These are phyloP conservation scores for Coryphaenoides rupestris DNA, from an alignment of 2,113 vertebrate genomes.

Conservation along the genomic window DNA sequence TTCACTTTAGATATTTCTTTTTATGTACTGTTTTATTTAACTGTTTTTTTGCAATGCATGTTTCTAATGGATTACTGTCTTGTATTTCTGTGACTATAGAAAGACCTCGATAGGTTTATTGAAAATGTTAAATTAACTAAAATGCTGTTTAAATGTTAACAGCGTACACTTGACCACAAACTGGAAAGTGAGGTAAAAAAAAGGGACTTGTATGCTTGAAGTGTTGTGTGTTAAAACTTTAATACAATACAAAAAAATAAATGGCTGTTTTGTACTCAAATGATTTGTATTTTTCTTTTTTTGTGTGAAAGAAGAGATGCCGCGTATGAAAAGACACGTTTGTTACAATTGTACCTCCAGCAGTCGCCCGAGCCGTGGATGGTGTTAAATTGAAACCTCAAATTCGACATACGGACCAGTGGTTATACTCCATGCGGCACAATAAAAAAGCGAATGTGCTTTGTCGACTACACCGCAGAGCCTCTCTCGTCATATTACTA, in stretches of 20 bases:
- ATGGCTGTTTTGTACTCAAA: constrained; percentile 58
- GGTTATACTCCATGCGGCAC: not conserved
- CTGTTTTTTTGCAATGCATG: too few relatives aligned
- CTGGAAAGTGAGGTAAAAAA: too few relatives aligned
- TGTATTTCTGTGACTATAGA: too few relatives aligned
- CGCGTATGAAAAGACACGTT: not conserved
- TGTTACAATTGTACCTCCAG: not conserved
- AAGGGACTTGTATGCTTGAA: too few relatives aligned
- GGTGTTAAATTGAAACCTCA: not conserved
- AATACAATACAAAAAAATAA: constrained; percentile 61
- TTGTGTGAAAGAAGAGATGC: not conserved
- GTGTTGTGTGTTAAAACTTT: constrained; percentile 52
- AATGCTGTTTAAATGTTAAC: constrained; percentile 56
- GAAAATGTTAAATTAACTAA: constrained; percentile 34
- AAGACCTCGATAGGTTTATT: constrained; percentile 36
- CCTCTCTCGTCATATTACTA: constrained; percentile 36
- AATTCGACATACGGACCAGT: constrained; percentile 9
- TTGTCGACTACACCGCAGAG: constrained; percentile 30
- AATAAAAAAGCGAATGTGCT: constrained; percentile 1
- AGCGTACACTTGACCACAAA: too few relatives aligned
- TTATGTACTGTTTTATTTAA: too few relatives aligned
- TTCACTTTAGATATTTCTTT: too few relatives aligned
- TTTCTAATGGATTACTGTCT: too few relatives aligned
- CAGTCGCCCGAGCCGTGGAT: too few relatives aligned
- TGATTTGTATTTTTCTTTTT: not conserved